phyloP scores from a whole-genome alignment of 2,888 invertebrate genomes.

The Euclidia mi region DNA sequence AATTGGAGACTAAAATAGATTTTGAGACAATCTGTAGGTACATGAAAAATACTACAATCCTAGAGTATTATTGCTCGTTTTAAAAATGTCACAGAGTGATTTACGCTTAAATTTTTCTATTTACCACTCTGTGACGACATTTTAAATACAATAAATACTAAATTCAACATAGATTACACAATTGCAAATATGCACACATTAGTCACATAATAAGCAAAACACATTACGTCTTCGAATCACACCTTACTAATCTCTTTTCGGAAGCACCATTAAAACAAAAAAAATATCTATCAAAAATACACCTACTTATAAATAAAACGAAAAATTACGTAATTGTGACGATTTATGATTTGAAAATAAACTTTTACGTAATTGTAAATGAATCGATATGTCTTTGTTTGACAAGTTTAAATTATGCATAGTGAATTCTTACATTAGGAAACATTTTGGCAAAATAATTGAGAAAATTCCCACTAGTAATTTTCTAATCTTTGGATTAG shows the following conservation, averaged over 20 bases:
- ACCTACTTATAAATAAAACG: conserved; percentile 35
- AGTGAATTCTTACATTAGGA: conserved; percentile 23
- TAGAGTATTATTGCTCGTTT: conserved; percentile 48
- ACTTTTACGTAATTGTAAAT: conserved; percentile 44
- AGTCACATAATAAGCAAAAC: conserved; percentile 18
- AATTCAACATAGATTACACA: conserved; percentile 34
- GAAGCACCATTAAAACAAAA: conserved; percentile 62
- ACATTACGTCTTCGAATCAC: conserved; percentile 25
- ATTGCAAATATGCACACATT: conserved; percentile 17
- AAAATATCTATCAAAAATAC: conserved; percentile 54
- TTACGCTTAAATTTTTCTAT: neutral
- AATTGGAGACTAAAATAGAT: no score
- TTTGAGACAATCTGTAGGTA: conserved; percentile 41
- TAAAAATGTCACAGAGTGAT: conserved; percentile 9
- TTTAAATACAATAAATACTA: conserved; percentile 33
- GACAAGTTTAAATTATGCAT: conserved; percentile 58
- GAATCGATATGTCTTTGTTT: conserved; percentile 48
- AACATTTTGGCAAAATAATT: conserved; percentile 19
- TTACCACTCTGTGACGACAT: neutral
- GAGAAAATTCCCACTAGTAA: conserved; percentile 28
- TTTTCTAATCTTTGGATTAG: conserved; percentile 51
- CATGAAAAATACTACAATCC: conserved; percentile 48
- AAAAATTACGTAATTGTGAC: conserved; percentile 52
- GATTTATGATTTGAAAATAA: conserved; percentile 34
- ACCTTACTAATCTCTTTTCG: conserved; percentile 60